Percentiles rank a stretch among this genome's conserved stretches.
Conservation (phyloP, 2,888 invertebrate genomes). For the Eucera pruinosa region DNA sequence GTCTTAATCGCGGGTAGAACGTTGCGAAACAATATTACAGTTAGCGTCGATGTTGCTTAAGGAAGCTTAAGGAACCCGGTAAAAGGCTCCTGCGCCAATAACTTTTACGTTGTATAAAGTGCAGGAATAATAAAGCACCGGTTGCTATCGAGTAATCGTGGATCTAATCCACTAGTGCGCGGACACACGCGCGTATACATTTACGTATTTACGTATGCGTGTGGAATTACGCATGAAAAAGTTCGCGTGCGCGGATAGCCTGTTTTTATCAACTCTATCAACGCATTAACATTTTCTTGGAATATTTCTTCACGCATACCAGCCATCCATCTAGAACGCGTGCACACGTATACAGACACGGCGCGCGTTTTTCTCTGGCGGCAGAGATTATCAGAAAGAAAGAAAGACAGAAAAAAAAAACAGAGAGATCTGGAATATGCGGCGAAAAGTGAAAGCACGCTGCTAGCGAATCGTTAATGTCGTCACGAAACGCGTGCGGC, state of each 20-base stretch:
- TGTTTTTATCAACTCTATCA: conserved; percentile 39
- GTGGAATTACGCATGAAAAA: conserved; percentile 41
- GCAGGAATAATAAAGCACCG: conserved; percentile 20
- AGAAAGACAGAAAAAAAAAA: no score
- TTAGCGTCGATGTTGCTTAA: neutral
- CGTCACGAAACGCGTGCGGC: conserved; percentile 25
- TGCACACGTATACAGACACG: neutral
- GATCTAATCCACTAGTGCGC: conserved; percentile 8
- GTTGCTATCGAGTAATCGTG: conserved; percentile 32
- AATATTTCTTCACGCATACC: conserved; percentile 39
- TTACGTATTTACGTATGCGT: no score
- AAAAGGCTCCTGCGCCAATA: neutral
- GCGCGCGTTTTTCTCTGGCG: neutral
- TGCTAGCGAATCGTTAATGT: conserved; percentile 9
- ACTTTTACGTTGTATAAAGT: neutral
- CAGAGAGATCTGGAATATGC: conserved; percentile 14
- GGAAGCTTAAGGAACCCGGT: neutral
- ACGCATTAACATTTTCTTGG: conserved; percentile 47
- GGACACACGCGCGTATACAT: neutral
- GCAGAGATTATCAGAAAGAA: neutral
- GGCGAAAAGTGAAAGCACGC: conserved; percentile 35
- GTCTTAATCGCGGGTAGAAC: no score
- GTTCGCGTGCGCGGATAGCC: conserved; percentile 39
- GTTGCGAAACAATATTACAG: neutral
- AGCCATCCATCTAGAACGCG: neutral